Conservation (phyloP, 1,140 invertebrate species). For the Zaprionus kolodkinae region DNA sequence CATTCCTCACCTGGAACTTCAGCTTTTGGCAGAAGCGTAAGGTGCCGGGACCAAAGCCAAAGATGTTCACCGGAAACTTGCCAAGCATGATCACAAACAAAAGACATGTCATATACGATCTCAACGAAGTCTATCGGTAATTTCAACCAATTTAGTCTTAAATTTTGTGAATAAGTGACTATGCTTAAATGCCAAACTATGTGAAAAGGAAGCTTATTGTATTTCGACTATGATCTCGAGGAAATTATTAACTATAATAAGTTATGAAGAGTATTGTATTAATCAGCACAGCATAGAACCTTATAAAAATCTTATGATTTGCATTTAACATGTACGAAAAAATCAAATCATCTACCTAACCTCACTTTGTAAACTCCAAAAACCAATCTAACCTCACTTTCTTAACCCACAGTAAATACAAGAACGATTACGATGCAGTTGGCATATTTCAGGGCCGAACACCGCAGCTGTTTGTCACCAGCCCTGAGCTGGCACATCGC, state of each 20-base stretch:
- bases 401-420: constrained; percentile 52
- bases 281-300: too few relatives aligned
- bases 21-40: constrained; percentile 76
- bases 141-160: not conserved
- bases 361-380: not conserved
- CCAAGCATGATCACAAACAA: constrained; percentile 51
- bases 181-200: too few relatives aligned
- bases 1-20: constrained; percentile 73
- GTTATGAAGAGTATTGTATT: not conserved
- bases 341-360: too few relatives aligned
- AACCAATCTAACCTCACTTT: not conserved
- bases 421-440: constrained; percentile 66
- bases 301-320: too few relatives aligned
- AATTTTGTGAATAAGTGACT: not conserved
- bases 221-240: too few relatives aligned
- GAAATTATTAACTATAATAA: too few relatives aligned
- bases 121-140: constrained; percentile 65
- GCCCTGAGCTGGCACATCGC: constrained; percentile 85
- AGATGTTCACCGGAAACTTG: constrained; percentile 66
- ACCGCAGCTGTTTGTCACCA: constrained; percentile 84
- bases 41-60: constrained; percentile 70
- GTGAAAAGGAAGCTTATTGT: too few relatives aligned
- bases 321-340: too few relatives aligned
- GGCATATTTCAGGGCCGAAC: constrained; percentile 57
- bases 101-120: constrained; percentile 49